Evolutionary conservation across 2,113 vertebrate genomes (phyloP).

Genomic region (Gymnocephalus cernua): DNA sequence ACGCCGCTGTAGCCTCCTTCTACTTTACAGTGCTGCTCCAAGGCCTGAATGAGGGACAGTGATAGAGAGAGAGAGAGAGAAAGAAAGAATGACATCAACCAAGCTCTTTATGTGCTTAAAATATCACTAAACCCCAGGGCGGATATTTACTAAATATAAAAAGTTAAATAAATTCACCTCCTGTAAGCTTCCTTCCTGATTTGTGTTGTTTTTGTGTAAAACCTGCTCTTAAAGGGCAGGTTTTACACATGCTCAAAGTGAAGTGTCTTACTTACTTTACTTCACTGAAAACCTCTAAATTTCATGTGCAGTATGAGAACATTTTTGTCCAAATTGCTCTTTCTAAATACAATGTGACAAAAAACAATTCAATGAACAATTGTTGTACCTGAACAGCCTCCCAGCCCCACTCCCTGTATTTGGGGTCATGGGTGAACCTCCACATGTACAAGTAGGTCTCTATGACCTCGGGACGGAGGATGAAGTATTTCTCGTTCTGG

Average conservation of each 20-base stretch:
- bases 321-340: background rate
- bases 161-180: constrained; percentile 25
- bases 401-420: constrained; percentile 98
- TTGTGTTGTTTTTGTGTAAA: background rate
- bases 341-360: background rate
- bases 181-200: background rate
- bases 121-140: constrained; percentile 11
- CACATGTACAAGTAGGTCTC: constrained; percentile 99
- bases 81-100: background rate
- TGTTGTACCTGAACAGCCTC: constrained; percentile 93
- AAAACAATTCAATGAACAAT: accelerated
- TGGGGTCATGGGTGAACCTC: constrained; percentile 96
- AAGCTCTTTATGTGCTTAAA: constrained; percentile 3
- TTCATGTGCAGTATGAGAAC: background rate
- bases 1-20: constrained; percentile 95
- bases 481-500: constrained; percentile 99
- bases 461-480: constrained; percentile 95
- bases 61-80: background rate
- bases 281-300: background rate
- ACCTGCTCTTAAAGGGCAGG: too few species aligned
- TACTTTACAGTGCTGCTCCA: constrained; percentile 93
- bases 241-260: too few species aligned
- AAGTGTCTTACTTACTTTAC: background rate
- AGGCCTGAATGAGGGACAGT: constrained; percentile 83
- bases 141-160: constrained; percentile 14